Evolutionary conservation across 2,888 invertebrate genomes (phyloP), one percentile per base, ranked within the genome.

Genomic region (Brenthis daphne): DNA sequence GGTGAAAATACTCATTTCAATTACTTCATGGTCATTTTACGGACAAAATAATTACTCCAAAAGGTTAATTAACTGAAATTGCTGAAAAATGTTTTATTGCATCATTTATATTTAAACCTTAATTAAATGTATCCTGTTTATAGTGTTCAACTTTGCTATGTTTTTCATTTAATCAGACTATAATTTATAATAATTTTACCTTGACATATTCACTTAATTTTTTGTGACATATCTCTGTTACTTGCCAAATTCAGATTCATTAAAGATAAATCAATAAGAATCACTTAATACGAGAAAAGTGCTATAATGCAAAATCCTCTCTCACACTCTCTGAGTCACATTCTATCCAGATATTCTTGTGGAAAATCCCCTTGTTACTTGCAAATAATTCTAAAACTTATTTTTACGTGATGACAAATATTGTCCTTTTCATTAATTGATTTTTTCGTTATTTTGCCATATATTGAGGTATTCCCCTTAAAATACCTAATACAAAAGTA

Each of bases 21-120:
- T 71, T 71, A 65, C 56, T 61, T 63, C 71, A 71, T 57, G 71
- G 71, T 65, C 68, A 63, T 43, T 65, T 65, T 71, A 54, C 65
- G 68, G 63, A 71, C 68, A 71, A 68, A 65, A 65, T 63, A 71
- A 71, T 68, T 67, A 61, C 57, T 48, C 58, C 53, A 64, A 12
- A 47, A 55, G 64, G 13, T 5, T 65, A 68, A 68, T 68, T 60
- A 64, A 53, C 48, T 48, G 63, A 54, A 64, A 64, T 48, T 64
- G 54, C 58, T 68, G 58, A 58, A 63, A 53, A 63, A 63, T 53
- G 63, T 63, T 51, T 63, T 63, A 63, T 63, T 51, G 53, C 63
- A 53, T 63, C 53, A 63, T 63, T 33, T 63, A 37, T n/a, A 53
- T 63, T 63, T 63, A 6, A 63, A 20, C 20, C 20, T 53, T 63